Conservation (phyloP, 2,797 vertebrate genomes). For the Phrynocephalus forsythii region DNA sequence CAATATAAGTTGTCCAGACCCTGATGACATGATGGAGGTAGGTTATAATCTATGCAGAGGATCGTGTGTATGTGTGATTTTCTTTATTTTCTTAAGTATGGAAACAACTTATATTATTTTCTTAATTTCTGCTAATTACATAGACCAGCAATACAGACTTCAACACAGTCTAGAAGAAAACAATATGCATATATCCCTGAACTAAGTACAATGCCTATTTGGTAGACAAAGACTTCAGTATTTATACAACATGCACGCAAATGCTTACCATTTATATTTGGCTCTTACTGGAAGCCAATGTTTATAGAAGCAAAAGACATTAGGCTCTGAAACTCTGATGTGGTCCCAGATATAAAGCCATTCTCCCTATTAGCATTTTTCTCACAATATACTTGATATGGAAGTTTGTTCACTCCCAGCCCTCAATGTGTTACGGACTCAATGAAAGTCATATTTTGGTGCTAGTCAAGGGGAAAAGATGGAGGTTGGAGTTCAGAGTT, state of each 20-base stretch:
- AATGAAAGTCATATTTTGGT: constrained; percentile 16
- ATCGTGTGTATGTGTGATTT: too few species aligned
- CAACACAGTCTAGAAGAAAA: too few species aligned
- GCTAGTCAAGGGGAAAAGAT: background rate
- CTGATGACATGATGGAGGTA: too few species aligned
- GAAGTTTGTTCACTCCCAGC: background rate
- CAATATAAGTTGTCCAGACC: too few species aligned
- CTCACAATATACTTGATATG: background rate
- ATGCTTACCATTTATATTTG: constrained; percentile 10
- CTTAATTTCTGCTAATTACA: too few species aligned
- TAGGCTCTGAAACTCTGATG: background rate
- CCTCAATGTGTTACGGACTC: background rate
- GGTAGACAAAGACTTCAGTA: background rate
- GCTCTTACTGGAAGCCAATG: background rate
- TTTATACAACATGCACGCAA: constrained; percentile 19
- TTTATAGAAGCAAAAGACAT: background rate
- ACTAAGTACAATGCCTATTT: background rate
- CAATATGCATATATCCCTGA: background rate
- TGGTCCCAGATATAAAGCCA: background rate
- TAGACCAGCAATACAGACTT: too few species aligned
- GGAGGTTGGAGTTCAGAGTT: constrained; percentile 36
- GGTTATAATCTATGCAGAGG: too few species aligned
- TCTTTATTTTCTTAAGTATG: too few species aligned
- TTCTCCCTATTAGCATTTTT: background rate
- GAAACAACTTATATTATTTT: too few species aligned